Conservation (phyloP, 2,113 vertebrate species). For the Rhinolophus sinicus region DNA sequence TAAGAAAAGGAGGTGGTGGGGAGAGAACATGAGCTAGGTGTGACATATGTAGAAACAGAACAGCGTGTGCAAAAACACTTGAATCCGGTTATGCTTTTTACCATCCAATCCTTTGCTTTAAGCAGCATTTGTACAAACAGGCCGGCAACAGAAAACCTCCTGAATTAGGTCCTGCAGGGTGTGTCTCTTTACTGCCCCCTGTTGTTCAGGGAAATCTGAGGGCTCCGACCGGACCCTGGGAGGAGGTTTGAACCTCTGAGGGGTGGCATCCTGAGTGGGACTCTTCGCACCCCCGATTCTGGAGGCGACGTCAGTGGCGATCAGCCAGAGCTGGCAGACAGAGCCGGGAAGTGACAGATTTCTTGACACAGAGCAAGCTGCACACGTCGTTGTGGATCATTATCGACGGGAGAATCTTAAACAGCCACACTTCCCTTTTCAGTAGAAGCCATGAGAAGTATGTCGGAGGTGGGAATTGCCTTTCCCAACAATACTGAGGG, state of each 20-base stretch:
- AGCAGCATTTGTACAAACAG: conserved; percentile 63
- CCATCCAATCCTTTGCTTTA: conserved; percentile 45
- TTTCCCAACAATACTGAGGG: neutral
- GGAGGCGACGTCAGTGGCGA: neutral
- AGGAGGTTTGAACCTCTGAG: rapidly evolving
- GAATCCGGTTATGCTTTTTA: conserved; percentile 47
- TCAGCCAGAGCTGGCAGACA: neutral
- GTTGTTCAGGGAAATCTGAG: conserved; percentile 64
- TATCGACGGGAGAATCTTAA: conserved; percentile 1
- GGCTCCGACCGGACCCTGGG: neutral
- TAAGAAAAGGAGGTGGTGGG: conserved; percentile 11
- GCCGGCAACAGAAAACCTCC: neutral
- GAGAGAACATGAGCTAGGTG: neutral
- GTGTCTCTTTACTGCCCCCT: conserved; percentile 75
- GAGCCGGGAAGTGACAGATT: neutral
- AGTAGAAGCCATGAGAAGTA: neutral
- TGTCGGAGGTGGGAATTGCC: neutral
- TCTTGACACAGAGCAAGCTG: neutral
- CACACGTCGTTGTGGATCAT: neutral
- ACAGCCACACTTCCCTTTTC: neutral
- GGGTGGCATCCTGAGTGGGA: rapidly evolving
- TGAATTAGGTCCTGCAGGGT: conserved; percentile 51
- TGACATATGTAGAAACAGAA: conserved; percentile 65
- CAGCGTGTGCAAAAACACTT: conserved; percentile 50
- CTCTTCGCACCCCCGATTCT: rapidly evolving